These are phyloP conservation scores for Andrena camellia DNA, from an alignment of 2,888 invertebrate genomes.

Conservation along the genomic window DNA sequence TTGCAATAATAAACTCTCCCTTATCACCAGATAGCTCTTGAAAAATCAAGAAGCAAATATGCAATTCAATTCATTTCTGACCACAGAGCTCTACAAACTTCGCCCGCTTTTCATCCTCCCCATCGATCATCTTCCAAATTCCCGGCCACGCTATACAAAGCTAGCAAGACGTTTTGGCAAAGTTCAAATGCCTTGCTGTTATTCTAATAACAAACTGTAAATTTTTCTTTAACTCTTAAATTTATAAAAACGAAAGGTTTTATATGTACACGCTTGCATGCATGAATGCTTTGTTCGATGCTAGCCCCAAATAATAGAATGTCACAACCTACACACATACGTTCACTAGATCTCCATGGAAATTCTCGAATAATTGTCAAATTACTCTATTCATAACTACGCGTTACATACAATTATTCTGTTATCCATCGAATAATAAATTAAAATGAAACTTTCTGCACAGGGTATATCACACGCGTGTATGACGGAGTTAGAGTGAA, in stretches of 20 bases:
- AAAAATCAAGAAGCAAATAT: conserved; percentile 59
- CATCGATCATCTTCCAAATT: conserved; percentile 29
- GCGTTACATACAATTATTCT: conserved; percentile 71
- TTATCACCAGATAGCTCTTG: conserved; percentile 57
- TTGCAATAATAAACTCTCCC: conserved; percentile 54
- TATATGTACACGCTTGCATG: conserved; percentile 76
- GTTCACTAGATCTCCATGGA: conserved; percentile 69
- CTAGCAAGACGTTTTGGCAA: conserved; percentile 54
- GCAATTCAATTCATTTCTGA: conserved; percentile 61
- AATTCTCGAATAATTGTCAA: conserved; percentile 63
- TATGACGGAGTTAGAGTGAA: conserved; percentile 63
- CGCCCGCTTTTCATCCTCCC: conserved; percentile 32
- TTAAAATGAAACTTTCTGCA: conserved; percentile 68
- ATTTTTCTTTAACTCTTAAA: conserved; percentile 52
- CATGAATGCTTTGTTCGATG: conserved; percentile 76
- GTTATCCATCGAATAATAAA: conserved; percentile 73
- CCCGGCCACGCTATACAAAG: conserved; percentile 25
- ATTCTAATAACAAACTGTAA: conserved; percentile 64
- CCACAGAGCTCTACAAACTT: conserved; percentile 45
- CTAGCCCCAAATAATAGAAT: conserved; percentile 79
- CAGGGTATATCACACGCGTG: conserved; percentile 52
- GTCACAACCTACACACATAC: conserved; percentile 83
- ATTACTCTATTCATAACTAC: conserved; percentile 70
- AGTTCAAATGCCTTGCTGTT: conserved; percentile 59
- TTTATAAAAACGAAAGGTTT: conserved; percentile 69